Evolutionary conservation across 2,888 invertebrate species (phyloP), one percentile per base, ranked within the genome.

Genomic region (Meghimatium bilineatum): DNA sequence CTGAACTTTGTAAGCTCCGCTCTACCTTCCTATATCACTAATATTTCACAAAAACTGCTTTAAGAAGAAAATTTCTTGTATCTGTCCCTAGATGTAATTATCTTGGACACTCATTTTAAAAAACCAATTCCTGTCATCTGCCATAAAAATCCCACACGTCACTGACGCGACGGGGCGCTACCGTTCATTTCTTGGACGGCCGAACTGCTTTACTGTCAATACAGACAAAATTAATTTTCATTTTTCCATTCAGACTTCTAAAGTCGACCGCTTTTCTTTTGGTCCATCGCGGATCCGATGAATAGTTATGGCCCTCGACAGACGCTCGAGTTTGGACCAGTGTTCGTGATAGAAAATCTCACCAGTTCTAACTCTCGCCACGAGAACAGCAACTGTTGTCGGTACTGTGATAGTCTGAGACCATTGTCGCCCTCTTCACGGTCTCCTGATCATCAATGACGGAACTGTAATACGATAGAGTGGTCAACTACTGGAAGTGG

Each of bases 381-480:
- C 32, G 34, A 56, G 32, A 32, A n/a, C 56, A 56, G 71, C 69
- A 69, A 72, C 71, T 71, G 80, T 71, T 80, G 52, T 71, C n/a
- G 56, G 71, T n/a, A 20, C 32, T 26, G 23, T 49, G 44, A 44
- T 69, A 26, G 29, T 26, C 36, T 38, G n/a, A 14, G 74, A 10
- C 67, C 76, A 76, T 76, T 76, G 76, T 82, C n/a, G 56, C 36
- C 36, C 79, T 38, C 79, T 83, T 83, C 74, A 78, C 83, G 83
- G 78, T 83, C 71, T 63, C 76, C 14, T 60, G 78, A 20, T 36
- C 63, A 72, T 44, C 72, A 60, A 74, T 72, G 71, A 26, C 32
- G 26, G 29, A 72, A 49, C 72, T 72, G 78, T 78, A 83, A 83
- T 83, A 83, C 72, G 83, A 83, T 83, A 83, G 78, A 83, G 83